Base-by-base conservation (phyloP, 1,140 invertebrate species). In the Drosophila lacertosa region DNA sequence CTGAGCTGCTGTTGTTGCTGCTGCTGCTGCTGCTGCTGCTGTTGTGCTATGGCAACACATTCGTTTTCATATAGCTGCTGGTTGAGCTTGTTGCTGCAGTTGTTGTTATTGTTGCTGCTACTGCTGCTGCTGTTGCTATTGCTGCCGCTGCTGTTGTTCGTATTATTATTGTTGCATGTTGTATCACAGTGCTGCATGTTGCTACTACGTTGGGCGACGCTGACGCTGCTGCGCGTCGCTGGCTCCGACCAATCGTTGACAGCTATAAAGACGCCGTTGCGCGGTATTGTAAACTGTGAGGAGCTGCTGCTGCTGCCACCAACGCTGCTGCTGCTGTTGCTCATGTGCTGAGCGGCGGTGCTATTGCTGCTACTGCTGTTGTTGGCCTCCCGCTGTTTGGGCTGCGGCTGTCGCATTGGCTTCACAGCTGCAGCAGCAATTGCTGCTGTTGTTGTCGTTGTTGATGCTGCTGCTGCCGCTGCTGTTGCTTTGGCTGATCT, bases 191-290 rank as follows among this genome's bases (percentile, higher is more conserved):
- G 66, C 20, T 84, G 71, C 55, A 18, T 78, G 37, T 40, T 73
- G 45, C 15, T 7, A 37, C 24, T 39, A 9, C 51, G 37, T 16
- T 45, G 64, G 40, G 20, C 54, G 51, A 24, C 48, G 37, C 37
- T 66, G 42, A 11, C 59, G 48, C 26, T 75, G 45, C 50, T n/a
- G 33, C 32, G 57, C 20, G 44, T 47, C 35, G 55, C 42, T 9
- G 72, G 76, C 73, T 88, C 80, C 20, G 84, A 70, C 90, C 90
- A 91, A 72, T 91, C 90, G 58, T 91, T 91, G 15, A 91, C 89
- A 4, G 90, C 90, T 57, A 91, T 91, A 26, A 91, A 88, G 11
- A 91, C 78, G 48, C 88, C 80, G 32, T 91, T 91, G 24, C 81
- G 73, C 20, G 89, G 84, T 58, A 91, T 78, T n/a, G 78, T 91